A percentile compares a stretch with the other conserved stretches of the same genome.
phyloP scores from a whole-genome alignment of 2,888 invertebrate genomes.

The Cephus nigrinus region DNA sequence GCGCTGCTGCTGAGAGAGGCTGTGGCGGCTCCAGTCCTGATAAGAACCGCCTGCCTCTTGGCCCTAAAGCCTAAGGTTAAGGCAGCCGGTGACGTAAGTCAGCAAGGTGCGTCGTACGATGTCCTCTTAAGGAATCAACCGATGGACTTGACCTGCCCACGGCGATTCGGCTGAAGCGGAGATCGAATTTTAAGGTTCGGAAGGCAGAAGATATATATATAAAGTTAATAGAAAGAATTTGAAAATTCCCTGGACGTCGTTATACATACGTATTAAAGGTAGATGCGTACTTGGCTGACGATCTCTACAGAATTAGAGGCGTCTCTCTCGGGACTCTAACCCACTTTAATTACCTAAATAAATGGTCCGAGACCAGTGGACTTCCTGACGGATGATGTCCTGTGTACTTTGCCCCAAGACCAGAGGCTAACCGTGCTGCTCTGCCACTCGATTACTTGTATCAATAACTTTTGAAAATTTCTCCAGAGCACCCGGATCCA shows the following conservation, averaged over 20 bases:
- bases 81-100: conserved; percentile 24
- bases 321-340: background rate
- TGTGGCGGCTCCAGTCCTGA: background rate
- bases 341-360: background rate
- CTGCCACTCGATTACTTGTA: background rate
- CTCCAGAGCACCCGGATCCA: background rate
- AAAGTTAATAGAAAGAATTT: too few relatives aligned
- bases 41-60: background rate
- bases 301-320: background rate
- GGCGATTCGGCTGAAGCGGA: conserved; percentile 9
- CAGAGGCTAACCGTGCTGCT: background rate
- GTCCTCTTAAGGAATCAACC: conserved; percentile 35
- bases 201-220: too few relatives aligned
- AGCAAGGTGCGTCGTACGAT: conserved; percentile 22
- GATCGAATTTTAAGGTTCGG: background rate
- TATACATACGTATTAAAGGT: background rate
- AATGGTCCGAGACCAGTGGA: background rate
- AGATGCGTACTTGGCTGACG: background rate
- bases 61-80: background rate
- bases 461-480: background rate
- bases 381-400: background rate
- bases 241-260: background rate
- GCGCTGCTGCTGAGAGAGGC: background rate
- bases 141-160: conserved; percentile 34
- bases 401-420: background rate